phyloP scores from a whole-genome alignment of 2,797 vertebrate species.

The Cirrhinus molitorella region DNA sequence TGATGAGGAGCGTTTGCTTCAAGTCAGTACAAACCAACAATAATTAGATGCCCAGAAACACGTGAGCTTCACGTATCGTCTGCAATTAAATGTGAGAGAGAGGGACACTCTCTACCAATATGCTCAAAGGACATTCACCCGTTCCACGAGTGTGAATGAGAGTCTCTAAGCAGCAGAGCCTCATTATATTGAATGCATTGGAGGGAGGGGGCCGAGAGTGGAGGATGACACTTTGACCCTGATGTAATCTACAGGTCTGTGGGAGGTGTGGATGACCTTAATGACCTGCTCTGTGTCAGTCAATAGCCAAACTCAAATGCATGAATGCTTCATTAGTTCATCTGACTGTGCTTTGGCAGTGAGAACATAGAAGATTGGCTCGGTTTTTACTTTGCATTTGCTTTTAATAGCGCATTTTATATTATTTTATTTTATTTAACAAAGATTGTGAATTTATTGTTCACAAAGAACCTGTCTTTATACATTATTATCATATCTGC shows the following conservation, averaged over 20 bases:
- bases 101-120: neutral
- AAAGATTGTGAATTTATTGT: too few species aligned
- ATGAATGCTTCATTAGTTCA: constrained; percentile 84
- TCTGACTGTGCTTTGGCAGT: constrained; percentile 74
- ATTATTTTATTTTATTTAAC: constrained; percentile 60
- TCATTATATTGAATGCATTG: constrained; percentile 49
- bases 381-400: constrained; percentile 71
- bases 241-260: constrained; percentile 73
- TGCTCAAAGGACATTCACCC: neutral
- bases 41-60: neutral
- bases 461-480: too few species aligned
- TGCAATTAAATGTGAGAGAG: constrained; percentile 27
- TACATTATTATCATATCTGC: too few species aligned
- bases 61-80: neutral
- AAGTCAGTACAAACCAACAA: neutral
- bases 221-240: constrained; percentile 70
- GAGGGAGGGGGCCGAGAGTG: constrained; percentile 70
- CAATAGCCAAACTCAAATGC: constrained; percentile 69
- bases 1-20: neutral
- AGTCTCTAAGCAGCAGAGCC: constrained; percentile 53
- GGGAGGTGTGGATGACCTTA: constrained; percentile 74
- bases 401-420: constrained; percentile 71
- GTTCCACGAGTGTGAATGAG: constrained; percentile 39
- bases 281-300: constrained; percentile 70
- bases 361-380: constrained; percentile 72